phyloP scores from a whole-genome alignment of 2,888 invertebrate species.

The Hypselothyrea guttata region DNA sequence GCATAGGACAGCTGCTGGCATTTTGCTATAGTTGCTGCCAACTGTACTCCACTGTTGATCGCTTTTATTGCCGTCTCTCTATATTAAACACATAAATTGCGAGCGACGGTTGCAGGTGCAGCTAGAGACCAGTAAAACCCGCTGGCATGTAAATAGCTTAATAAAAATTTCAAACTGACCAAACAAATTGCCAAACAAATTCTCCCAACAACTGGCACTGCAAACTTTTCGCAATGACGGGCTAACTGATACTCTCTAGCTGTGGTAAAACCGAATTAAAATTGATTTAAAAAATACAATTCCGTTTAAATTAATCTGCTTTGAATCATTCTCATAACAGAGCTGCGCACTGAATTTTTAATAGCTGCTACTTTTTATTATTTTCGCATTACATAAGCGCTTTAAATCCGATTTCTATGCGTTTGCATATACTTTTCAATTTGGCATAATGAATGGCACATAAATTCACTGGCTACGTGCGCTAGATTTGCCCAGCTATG shows the following conservation, averaged over 20 bases:
- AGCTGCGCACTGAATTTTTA: too few relatives aligned
- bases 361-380: neutral
- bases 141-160: conserved; percentile 65
- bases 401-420: neutral
- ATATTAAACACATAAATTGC: conserved; percentile 69
- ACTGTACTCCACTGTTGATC: conserved; percentile 66
- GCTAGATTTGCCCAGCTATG: conserved; percentile 61
- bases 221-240: too few relatives aligned
- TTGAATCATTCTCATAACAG: too few relatives aligned
- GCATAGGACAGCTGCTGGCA: conserved; percentile 16
- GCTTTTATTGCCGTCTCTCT: conserved; percentile 63
- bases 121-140: conserved; percentile 37
- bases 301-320: too few relatives aligned
- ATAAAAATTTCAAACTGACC: conserved; percentile 53
- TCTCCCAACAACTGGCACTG: neutral
- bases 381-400: conserved; percentile 35
- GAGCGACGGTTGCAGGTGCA: conserved; percentile 60
- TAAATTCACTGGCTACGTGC: conserved; percentile 55
- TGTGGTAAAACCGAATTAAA: too few relatives aligned
- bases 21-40: conserved; percentile 39
- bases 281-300: too few relatives aligned
- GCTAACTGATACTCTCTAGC: conserved; percentile 2
- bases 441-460: conserved; percentile 62
- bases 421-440: conserved; percentile 1
- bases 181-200: conserved; percentile 44